Evolutionary conservation across 1,140 invertebrate genomes (phyloP), one percentile per base, ranked within the genome.

Genomic region (Campoletis sonorensis): DNA sequence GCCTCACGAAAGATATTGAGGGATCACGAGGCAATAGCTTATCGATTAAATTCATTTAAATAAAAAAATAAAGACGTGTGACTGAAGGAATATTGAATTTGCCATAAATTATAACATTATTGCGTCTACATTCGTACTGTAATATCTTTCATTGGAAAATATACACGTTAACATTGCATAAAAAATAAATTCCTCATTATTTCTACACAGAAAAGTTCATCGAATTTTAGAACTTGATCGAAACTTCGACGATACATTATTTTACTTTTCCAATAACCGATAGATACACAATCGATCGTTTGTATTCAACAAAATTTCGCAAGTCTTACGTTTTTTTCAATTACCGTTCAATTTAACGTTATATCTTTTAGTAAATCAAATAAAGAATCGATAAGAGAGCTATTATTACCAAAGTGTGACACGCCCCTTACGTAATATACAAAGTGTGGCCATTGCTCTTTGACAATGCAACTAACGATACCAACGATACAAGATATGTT

Each of bases 381-480:
- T 78, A 7, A 16, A 37, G 30, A 40, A 45, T 45, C 37, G 23
- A 79, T 68, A 70, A 16, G 51, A 64, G 61, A 18, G 11, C 30
- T 49, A 40, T 73, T 64, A 68, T 76, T 76, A 81, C 54, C 37
- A 18, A 15, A 70, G 23, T 23, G 70, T 23, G 70, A 72, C 33
- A 81, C 73, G 80, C 73, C 80, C 80, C 80, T 81, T 81, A 27
- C 40, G 61, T 64, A 81, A 81, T 77, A 40, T 70, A 70, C 27
- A 16, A 54, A 75, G 0, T 64, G 75, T 77, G 30, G 75, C 15
- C 21, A 37, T 79, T 64, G 33, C 51, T 67, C 26, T 73, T 54
- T 21, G 21, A 54, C 40, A 40, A 40, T n/a, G 10, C 15, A 37
- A 72, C 26, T 37, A 15, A 5, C 71, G 33, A 45, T 72, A 49